Evolutionary conservation across 1,140 invertebrate species (phyloP), one percentile per base, ranked within the genome.

Genomic region (Brachionus sp.): DNA sequence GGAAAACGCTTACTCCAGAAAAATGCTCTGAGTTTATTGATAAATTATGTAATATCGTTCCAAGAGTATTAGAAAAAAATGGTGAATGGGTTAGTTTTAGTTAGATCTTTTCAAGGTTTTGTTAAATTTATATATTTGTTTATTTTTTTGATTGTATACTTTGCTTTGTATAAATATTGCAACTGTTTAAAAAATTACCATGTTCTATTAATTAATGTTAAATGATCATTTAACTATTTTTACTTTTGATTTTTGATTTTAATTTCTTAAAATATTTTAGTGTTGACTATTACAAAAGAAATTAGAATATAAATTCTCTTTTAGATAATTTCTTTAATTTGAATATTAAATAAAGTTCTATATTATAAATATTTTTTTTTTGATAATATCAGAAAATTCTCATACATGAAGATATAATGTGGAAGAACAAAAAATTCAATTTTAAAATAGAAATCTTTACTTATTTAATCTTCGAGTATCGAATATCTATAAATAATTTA

Each of bases 11-110:
- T 9, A 80, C 77, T 13, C 77, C 77, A 3, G 29, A 80, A 42
- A 80, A 80, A 62, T 80, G 77, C 42, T 80, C 77, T 9, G 77
- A 80, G n/a, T 80, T 80, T 44, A 80, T 80, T 35, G 77, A 80
- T 42, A 80, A 80, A 25, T 23, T 80, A 5, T 80, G 77, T 29
- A 66, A 62, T 33, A 80, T 80, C 29, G 77, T 80, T 29, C 77
- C 77, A 1, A 57, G 33, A 37, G 77, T 80, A 16, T 25, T 80
- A 0, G 77, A 80, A 37, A 80, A 80, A 44, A 62, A 80, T 39
- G 77, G 77, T 10, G 77, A 80, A 66, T 80, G 77, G 77, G 77
- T 80, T 25, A 75, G 70, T 29, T 75, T 75, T n/a, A 75, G 70
- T 13, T 75, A 75, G 66, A 70, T 12, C 9, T 70, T 70, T 42